Evolutionary conservation across 1,140 invertebrate species (phyloP), one percentile per base, ranked within the genome.

Genomic region (Armadillidium nasatum): DNA sequence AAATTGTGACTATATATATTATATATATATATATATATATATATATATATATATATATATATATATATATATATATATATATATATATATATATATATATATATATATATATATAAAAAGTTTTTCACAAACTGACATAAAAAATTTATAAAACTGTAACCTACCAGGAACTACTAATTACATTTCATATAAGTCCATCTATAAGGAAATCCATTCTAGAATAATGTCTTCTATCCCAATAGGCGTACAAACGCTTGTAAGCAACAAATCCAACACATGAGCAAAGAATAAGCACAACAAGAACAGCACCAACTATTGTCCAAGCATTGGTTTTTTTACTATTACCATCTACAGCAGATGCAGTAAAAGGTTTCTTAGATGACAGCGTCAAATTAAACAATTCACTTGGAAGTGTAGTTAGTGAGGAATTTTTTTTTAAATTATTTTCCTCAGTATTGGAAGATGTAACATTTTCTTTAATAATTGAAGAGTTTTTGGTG

Each of bases 181-280:
- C 50, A 60, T 60, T 60, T 60, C 50, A 60, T 60, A 60, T 60
- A 60, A 60, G n/a, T 7, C 50, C 50, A 60, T 60, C 50, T 60
- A 60, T 60, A 60, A 60, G 50, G 7, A 15, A 60, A 60, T 60
- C 50, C 19, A 60, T 19, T 60, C 50, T 60, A 15, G 50, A 60
- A 60, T 60, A 60, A 60, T 60, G 50, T 60, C 50, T 60, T 60
- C 50, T 60, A 19, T 60, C 11, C 50, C 50, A 60, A 60, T 60
- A 60, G 19, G 50, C 11, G 19, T 60, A 19, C 11, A 60, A 19
- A 60, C 50, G 50, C 19, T 19, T 60, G 7, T 60, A 60, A 7
- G 50, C 50, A 15, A 60, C 19, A 19, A 60, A 60, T 15, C 50
- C 50, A 15, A 60, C 50, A 13, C 11, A 60, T 60, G 11, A 13